phyloP scores from a whole-genome alignment of 2,113 vertebrate species.

The Microtus pennsylvanicus region DNA sequence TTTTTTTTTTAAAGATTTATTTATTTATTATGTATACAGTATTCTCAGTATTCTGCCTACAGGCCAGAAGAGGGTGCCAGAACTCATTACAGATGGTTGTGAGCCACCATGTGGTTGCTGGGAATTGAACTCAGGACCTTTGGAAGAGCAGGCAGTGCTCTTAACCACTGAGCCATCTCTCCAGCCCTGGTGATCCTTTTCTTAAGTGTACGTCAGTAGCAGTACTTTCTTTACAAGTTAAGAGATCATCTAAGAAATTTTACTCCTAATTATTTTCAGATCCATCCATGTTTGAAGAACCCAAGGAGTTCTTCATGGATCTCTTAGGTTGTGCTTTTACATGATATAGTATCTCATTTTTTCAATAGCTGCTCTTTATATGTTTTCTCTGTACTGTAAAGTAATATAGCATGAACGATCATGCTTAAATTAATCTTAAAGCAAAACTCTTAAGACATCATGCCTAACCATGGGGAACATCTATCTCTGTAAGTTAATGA shows the following conservation, averaged over 20 bases:
- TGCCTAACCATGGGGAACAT: background rate
- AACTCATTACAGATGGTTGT: too few species aligned
- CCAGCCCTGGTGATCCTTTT: too few species aligned
- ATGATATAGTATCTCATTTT: background rate
- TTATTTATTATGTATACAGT: too few species aligned
- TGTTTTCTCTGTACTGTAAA: background rate
- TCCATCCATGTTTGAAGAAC: background rate
- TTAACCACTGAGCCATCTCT: too few species aligned
- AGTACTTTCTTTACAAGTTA: background rate
- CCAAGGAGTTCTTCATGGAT: background rate
- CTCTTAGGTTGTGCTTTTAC: background rate
- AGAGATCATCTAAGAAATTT: constrained; percentile 8
- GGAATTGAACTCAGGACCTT: too few species aligned
- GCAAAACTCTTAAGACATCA: background rate
- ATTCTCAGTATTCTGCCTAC: too few species aligned
- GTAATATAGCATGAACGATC: background rate
- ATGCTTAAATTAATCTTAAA: constrained; percentile 42
- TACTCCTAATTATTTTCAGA: background rate
- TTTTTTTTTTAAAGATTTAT: too few species aligned
- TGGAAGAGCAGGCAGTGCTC: too few species aligned
- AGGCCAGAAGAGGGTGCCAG: too few species aligned
- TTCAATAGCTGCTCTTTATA: background rate
- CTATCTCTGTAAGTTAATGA: constrained; percentile 3
- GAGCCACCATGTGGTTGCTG: too few species aligned
- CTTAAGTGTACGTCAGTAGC: background rate